Evolutionary conservation across 2,888 invertebrate species (phyloP).

Genomic region (Mimachlamys varia): DNA sequence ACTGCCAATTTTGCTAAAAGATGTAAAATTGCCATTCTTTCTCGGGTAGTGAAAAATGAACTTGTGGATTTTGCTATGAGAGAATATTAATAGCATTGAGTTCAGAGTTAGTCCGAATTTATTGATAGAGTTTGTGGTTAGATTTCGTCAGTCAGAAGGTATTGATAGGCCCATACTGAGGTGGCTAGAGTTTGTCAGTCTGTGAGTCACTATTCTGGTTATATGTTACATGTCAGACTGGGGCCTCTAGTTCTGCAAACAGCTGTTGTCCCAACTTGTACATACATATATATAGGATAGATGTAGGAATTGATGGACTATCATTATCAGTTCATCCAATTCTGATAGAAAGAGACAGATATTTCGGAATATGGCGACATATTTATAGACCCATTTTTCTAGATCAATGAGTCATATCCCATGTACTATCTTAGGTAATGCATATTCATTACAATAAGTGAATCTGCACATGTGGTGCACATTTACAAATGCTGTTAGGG

Average conservation of each 20-base stretch:
- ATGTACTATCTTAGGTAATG: conserved; percentile 1
- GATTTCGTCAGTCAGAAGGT: no score
- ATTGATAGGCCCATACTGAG: neutral
- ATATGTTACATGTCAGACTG: neutral
- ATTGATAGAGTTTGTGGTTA: no score
- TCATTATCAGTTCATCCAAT: neutral
- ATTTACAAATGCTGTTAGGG: neutral
- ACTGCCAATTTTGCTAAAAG: neutral
- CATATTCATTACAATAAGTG: neutral
- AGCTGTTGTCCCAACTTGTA: neutral
- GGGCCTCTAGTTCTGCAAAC: neutral
- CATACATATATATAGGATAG: no score
- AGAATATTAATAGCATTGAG: neutral
- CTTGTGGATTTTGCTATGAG: neutral
- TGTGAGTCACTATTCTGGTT: conserved; percentile 22
- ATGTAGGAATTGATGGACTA: neutral
- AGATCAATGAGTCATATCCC: conserved; percentile 11
- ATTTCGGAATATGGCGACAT: neutral
- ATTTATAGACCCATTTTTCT: neutral
- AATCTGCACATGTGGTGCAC: conserved; percentile 20
- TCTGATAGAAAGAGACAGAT: neutral
- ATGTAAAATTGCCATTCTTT: neutral
- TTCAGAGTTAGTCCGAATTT: neutral
- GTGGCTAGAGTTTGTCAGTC: neutral
- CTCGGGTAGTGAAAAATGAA: neutral